Evolutionary conservation across 1,140 invertebrate genomes (phyloP), one percentile per base, ranked within the genome.

Genomic region (Drosophila pallidifrons): DNA sequence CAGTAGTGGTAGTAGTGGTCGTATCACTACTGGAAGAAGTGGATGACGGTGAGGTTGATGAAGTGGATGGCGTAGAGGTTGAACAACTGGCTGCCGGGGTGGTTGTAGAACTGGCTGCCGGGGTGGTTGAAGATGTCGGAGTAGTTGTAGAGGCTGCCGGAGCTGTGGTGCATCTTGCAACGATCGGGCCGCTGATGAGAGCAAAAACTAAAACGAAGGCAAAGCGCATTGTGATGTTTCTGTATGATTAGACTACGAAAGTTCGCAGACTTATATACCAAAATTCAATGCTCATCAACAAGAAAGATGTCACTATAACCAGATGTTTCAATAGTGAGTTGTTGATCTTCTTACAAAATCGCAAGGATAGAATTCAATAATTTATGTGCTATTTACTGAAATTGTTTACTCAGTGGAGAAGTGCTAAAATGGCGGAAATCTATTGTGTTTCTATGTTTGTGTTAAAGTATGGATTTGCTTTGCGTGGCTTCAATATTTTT

Each of bases 171-270:
- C 41, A 43, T 43, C 41, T 43, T 13, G 41, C 41, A 43, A 43
- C 51, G 28, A 32, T 32, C 51, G 32, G 28, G 51, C 51, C 30
- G 51, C 51, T 30, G 10, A 20, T 10, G 30, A 41, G 54, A 2
- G 7, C 54, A 5, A 20, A 1, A 41, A 35, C 8, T 2, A 41
- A 41, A 57, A 8, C 32, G 8, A 57, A 41, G 5, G 32, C 2
- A 35, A 10, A 20, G 4, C 51, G 51, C 51, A 54, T 54, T 30
- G 51, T 54, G n/a, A 15, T 32, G 28, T n/a, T 54, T 15, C n/a
- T 30, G 0, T 6, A 54, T 54, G 51, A 25, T 54, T 54, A 13
- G 51, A 32, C 13, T 54, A 2, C 2, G 51, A n/a, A 13, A 54
- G 25, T 54, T 6, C 0, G n/a, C 5, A 7, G n/a, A 25, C 49